Conservation (phyloP, 2,113 vertebrate species). For the Ceyx margarethae region DNA sequence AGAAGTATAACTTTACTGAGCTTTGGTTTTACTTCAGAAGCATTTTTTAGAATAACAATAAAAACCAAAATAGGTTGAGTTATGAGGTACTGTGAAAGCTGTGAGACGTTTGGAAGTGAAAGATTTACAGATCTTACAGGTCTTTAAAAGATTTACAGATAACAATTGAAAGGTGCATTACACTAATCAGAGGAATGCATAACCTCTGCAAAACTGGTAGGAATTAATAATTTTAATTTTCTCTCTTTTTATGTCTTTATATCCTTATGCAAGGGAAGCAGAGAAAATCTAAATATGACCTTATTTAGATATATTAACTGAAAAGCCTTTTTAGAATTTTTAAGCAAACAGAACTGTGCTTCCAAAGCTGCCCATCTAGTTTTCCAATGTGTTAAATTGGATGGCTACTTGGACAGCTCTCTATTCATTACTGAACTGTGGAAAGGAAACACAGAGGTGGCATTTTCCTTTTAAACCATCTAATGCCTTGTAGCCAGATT, state of each 20-base stretch:
- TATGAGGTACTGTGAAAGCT: neutral
- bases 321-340: slow-evolving; percentile 83
- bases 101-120: slow-evolving; percentile 29
- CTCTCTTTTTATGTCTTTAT: slow-evolving; percentile 33
- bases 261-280: slow-evolving; percentile 24
- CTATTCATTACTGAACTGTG: slow-evolving; percentile 92
- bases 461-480: slow-evolving; percentile 77
- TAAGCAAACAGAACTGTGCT: slow-evolving; percentile 89
- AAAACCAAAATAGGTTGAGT: neutral
- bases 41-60: neutral
- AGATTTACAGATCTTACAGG: slow-evolving; percentile 22
- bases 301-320: slow-evolving; percentile 89
- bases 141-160: slow-evolving; percentile 41
- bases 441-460: slow-evolving; percentile 90
- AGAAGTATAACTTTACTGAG: neutral
- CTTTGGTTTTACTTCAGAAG: neutral
- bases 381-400: slow-evolving; percentile 89
- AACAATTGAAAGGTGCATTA: slow-evolving; percentile 51
- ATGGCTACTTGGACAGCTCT: slow-evolving; percentile 90
- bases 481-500: slow-evolving; percentile 76
- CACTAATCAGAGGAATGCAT: slow-evolving; percentile 53
- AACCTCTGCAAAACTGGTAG: slow-evolving; percentile 62
- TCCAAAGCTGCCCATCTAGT: slow-evolving; percentile 86
- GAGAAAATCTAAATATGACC: slow-evolving; percentile 85
- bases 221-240: slow-evolving; percentile 60